Evolutionary conservation across 2,888 invertebrate genomes (phyloP), one percentile per base, ranked within the genome.

Genomic region (Mylabris sibirica): DNA sequence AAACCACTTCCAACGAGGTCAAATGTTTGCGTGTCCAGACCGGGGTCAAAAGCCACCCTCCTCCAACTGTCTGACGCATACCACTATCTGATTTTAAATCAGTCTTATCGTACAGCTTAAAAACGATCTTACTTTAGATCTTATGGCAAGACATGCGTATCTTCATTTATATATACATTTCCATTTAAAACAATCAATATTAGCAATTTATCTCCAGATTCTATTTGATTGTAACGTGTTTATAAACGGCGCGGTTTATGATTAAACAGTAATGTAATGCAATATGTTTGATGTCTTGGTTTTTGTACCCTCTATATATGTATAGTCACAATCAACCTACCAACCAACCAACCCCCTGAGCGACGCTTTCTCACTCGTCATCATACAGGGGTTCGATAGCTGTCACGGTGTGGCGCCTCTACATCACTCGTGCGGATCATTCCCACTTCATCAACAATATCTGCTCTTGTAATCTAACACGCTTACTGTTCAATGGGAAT

Each of bases 401-500:
- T 76, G 82, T 80, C 80, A 82, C 77, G 79, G 78, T 71, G 80
- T 82, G 82, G 82, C 82, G 83, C 83, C 83, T 79, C 75, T 64
- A 61, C 75, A 71, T 74, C 79, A 80, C 77, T 80, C 80, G 79
- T 79, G 79, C 81, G 79, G 77, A 81, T 81, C 81, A 79, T 77
- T 74, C 76, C 73, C 78, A 78, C 76, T 76, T 75, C 74, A 79
- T 78, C 78, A 79, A 77, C 79, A 77, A 74, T 77, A 78, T 78
- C 75, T 74, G 66, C 59, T 64, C 70, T 69, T 74, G 74, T 75
- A 74, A 76, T 76, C 76, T 72, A 67, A 66, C 67, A 65, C 67
- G 53, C 53, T 53, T 53, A 24, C 24, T 8, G 53, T 53, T 24
- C 53, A 24, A 3, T 53, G 53, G 53, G 53, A 53, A 53, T 53